Conservation (phyloP, 2,888 invertebrate species). For the Pollenia angustigena region DNA sequence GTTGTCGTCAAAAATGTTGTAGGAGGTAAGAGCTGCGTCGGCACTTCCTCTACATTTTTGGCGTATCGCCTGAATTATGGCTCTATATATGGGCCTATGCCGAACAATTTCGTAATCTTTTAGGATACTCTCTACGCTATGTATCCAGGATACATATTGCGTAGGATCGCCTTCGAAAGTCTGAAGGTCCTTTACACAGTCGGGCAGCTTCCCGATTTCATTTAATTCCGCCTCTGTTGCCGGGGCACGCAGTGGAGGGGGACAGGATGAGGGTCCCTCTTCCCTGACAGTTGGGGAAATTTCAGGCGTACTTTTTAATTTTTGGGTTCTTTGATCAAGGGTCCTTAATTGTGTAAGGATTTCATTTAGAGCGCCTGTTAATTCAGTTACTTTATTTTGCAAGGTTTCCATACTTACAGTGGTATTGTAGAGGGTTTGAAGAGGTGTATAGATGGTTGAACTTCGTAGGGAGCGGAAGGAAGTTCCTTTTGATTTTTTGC, state of each 20-base stretch:
- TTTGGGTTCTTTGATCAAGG: neutral
- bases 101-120: neutral
- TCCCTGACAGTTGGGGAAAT: neutral
- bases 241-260: neutral
- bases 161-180: neutral
- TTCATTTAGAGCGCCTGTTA: neutral
- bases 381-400: neutral
- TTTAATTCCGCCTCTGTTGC: neutral
- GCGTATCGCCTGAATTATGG: constrained; percentile 4
- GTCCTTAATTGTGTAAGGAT: neutral
- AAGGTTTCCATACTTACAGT: no score
- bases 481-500: no score
- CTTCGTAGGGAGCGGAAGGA: no score
- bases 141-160: neutral
- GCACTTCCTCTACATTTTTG: no score
- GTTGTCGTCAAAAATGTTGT: constrained; percentile 62
- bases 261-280: neutral
- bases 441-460: no score
- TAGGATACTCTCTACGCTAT: constrained; percentile 1
- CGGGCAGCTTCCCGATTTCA: constrained; percentile 5
- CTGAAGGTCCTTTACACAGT: neutral
- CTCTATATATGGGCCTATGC: neutral
- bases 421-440: no score
- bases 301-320: neutral
- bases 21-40: no score